These are phyloP conservation scores for Myiotriccus ornatus DNA, from an alignment of 2,797 vertebrate species.

Conservation along the genomic window DNA sequence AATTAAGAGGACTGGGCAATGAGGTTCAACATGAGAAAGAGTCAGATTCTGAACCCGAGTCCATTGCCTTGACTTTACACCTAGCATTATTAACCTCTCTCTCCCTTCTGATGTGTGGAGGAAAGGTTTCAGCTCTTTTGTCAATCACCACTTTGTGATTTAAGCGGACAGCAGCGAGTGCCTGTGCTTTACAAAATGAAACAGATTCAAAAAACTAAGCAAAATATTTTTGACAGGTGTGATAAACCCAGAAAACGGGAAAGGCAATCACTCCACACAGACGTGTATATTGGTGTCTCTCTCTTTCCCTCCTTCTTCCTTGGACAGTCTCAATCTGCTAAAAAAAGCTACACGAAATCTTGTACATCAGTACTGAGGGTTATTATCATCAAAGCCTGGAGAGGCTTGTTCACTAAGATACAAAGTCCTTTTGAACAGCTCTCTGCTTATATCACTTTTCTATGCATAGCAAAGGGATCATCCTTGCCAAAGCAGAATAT, in stretches of 20 bases:
- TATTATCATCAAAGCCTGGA: not conserved
- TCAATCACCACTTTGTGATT: not conserved
- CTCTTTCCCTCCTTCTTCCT: not conserved
- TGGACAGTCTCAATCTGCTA: slow-evolving; percentile 13
- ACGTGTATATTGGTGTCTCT: not conserved
- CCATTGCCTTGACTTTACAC: not conserved
- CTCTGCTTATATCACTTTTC: slow-evolving; percentile 17
- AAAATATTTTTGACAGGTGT: not conserved
- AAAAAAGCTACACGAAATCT: slow-evolving; percentile 33
- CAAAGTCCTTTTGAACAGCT: slow-evolving; percentile 41
- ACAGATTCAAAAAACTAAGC: not conserved
- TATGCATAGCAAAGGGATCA: slow-evolving; percentile 34
- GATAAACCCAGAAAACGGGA: not conserved
- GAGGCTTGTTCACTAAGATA: not conserved
- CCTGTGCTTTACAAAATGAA: not conserved
- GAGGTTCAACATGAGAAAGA: no score
- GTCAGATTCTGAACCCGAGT: no score
- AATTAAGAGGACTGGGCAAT: no score
- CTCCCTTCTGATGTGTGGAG: not conserved
- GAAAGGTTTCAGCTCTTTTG: not conserved
- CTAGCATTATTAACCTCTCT: not conserved
- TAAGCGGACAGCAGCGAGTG: not conserved
- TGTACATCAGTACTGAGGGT: not conserved
- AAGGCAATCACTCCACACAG: not conserved
- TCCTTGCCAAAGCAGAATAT: slow-evolving; percentile 41